These are phyloP conservation scores for Pseudolaguvia tuberculata DNA, from an alignment of 2,113 vertebrate species.

Conservation along the genomic window DNA sequence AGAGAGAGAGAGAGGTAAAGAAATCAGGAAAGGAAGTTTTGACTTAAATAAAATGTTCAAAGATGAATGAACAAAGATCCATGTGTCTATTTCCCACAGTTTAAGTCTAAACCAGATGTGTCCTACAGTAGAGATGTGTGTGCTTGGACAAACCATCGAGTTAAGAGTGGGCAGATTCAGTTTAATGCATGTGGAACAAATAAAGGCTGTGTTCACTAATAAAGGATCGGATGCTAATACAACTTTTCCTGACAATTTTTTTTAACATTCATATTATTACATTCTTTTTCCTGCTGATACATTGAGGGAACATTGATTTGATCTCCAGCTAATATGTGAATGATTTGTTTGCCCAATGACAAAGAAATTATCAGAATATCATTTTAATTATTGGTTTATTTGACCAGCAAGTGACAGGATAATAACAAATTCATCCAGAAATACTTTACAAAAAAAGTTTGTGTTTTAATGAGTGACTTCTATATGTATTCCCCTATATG, in stretches of 20 bases:
- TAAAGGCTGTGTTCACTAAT: not conserved
- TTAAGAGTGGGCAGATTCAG: not conserved
- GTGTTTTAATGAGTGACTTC: too few relatives aligned
- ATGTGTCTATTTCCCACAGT: not conserved
- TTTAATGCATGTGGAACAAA: not conserved
- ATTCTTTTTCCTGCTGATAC: not conserved
- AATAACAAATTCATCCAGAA: too few relatives aligned
- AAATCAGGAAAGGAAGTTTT: too few relatives aligned
- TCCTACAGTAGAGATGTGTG: not conserved
- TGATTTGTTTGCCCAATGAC: too few relatives aligned
- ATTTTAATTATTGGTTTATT: too few relatives aligned
- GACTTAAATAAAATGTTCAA: not conserved
- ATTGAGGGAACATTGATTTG: not conserved
- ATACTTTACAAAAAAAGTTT: too few relatives aligned
- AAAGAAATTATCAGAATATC: too few relatives aligned
- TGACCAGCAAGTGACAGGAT: too few relatives aligned
- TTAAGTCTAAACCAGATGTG: slow-evolving; percentile 1
- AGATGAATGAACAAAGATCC: not conserved
- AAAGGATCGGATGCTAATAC: not conserved
- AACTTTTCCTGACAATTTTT: not conserved
- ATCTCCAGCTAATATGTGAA: too few relatives aligned
- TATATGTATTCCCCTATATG: too few relatives aligned
- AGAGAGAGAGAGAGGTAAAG: not conserved
- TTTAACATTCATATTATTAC: not conserved
- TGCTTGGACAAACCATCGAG: not conserved